Base-by-base conservation (phyloP, 2,113 vertebrate genomes). In the Pseudorhombus dupliciocellatus region DNA sequence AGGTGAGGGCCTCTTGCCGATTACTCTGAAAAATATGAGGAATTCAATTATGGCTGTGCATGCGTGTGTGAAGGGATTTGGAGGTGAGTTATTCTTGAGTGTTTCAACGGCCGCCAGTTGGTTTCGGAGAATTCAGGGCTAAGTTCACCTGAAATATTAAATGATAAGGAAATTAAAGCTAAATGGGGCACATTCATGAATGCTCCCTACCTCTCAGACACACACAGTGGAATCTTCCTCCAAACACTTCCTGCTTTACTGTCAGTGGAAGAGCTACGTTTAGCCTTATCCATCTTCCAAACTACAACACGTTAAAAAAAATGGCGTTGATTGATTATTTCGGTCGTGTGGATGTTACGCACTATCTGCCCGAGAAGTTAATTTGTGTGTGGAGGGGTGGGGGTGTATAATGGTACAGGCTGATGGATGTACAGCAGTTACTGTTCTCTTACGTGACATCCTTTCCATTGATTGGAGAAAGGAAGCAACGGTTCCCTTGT, bases 31-130 rank as follows among this genome's bases (percentile, higher is more conserved):
- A 85, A 81, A 85, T 73, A 66, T 58, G 52, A 68, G 15, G 79
- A 85, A 87, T 88, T 89, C 80, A 90, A 87, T 89, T 90, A 88
- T 79, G 66, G 59, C 53, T 66, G 78, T 40, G 57, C 81, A 78
- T 74, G 77, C 61, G 62, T 75, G 73, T 87, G 84, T 84, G 81
- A 86, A 83, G 69, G 84, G 84, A 83, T 85, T 87, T 86, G 31
- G 63, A 76, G 72, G 73, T 74, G 62, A 75, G 44, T 9, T 48
- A 62, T 85, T 84, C 51, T 75, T 53, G 50, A 79, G 48, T 55
- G 46, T 82, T 78, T 83, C 67, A 69, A 42, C 50, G 60, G 71
- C 24, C 24, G 53, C 37, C 68, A 21, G 50, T 37, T 46, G 42
- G 3, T 18, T 60, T 28, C 66, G 56, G 42, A 71, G 70, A 78